A percentile compares a stretch with the other conserved stretches of the same genome.
These are phyloP conservation scores for Oscarella lobularis DNA, from an alignment of 37 sponge, comb jelly and placozoan genomes.

Conservation along the genomic window DNA sequence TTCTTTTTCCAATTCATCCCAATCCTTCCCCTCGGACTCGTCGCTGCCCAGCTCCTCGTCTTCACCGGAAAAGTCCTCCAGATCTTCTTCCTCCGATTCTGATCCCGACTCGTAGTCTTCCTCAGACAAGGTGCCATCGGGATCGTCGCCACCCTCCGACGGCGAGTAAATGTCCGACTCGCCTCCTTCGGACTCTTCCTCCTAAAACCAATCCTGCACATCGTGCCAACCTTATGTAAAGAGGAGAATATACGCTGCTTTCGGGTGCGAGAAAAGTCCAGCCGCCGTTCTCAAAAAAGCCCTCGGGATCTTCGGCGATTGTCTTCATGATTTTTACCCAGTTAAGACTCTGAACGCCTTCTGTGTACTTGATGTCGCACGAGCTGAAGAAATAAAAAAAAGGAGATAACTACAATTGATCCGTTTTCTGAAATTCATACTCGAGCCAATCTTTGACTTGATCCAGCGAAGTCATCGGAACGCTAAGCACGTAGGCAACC, in stretches of 20 bases:
- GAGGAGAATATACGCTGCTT: too few relatives aligned
- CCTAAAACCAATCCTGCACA: too few relatives aligned
- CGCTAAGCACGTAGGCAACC: constrained; percentile 68
- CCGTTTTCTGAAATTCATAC: constrained; percentile 43
- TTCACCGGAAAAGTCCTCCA: constrained; percentile 22
- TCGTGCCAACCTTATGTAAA: too few relatives aligned
- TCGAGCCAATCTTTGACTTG: constrained; percentile 94
- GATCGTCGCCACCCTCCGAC: too few relatives aligned
- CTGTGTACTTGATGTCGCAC: constrained; percentile 97
- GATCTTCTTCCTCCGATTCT: not conserved
- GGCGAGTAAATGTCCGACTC: too few relatives aligned
- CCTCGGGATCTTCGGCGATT: constrained; percentile 88
- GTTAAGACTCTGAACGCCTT: constrained; percentile 91
- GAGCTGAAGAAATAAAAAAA: constrained; percentile 28
- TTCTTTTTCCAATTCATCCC: constrained; percentile 94
- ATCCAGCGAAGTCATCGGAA: constrained; percentile 90
- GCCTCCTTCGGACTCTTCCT: too few relatives aligned
- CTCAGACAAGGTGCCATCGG: constrained; percentile 19
- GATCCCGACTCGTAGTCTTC: constrained; percentile 28
- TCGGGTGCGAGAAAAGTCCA: constrained; percentile 95
- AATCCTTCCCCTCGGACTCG: constrained; percentile 86
- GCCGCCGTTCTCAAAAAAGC: constrained; percentile 91
- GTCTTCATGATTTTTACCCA: constrained; percentile 99
- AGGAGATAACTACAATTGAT: not conserved
- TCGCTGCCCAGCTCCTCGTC: constrained; percentile 48